Conservation (phyloP, 2,113 vertebrate species). For the Alligator mississippiensis region DNA sequence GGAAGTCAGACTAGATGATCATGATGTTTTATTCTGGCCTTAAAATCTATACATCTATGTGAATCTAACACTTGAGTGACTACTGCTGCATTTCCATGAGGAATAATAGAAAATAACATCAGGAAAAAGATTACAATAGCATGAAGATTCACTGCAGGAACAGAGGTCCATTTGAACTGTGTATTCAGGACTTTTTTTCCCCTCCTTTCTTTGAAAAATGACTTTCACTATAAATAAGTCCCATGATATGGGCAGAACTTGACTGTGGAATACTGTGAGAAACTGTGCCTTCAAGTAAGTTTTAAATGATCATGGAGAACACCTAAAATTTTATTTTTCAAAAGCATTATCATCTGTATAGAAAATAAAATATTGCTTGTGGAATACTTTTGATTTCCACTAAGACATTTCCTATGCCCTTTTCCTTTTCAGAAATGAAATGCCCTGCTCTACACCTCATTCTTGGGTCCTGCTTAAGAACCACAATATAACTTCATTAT, state of each 20-base stretch:
- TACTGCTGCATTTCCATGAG: background rate
- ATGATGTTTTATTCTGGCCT: background rate
- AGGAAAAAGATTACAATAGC: background rate
- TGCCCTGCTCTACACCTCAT: no score
- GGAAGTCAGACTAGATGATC: background rate
- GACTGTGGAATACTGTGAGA: background rate
- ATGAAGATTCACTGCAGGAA: background rate
- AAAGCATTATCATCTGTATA: background rate
- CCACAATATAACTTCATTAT: background rate
- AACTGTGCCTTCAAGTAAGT: background rate
- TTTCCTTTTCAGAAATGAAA: no score
- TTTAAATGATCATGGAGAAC: background rate
- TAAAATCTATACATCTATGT: background rate
- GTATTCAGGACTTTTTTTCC: background rate
- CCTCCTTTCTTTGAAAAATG: rapidly evolving
- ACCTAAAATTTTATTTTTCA: rapidly evolving
- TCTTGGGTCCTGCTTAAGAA: background rate
- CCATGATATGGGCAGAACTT: rapidly evolving
- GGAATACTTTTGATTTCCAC: background rate
- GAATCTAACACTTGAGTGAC: background rate
- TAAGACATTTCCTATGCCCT: background rate
- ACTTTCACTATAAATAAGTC: background rate
- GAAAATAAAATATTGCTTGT: background rate
- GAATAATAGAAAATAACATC: background rate
- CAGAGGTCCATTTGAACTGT: background rate